phyloP scores from a whole-genome alignment of 2,797 vertebrate genomes.

The Hylomyscus alleni region DNA sequence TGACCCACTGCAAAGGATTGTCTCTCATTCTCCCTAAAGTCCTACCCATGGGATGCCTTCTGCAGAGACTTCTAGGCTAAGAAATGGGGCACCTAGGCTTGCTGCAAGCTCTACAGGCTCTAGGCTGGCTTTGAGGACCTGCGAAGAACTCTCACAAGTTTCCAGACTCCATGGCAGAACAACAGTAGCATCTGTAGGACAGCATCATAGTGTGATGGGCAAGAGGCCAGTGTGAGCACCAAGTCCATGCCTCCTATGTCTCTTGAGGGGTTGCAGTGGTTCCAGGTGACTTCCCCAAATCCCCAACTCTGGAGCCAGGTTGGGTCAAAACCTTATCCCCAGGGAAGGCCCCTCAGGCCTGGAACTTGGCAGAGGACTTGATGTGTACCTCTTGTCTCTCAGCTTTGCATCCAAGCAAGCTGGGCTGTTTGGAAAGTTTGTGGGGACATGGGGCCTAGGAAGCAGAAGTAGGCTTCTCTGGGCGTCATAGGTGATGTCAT shows the following conservation, averaged over 20 bases:
- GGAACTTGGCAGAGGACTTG: not conserved
- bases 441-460: not conserved
- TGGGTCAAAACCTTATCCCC: not conserved
- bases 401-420: not conserved
- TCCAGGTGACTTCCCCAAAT: not conserved
- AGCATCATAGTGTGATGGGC: not conserved
- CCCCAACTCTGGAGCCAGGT: not conserved
- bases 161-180: not conserved
- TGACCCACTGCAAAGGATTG: not conserved
- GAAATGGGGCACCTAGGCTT: not conserved
- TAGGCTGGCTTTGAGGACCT: not conserved
- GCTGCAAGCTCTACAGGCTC: not conserved
- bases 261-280: too few relatives aligned
- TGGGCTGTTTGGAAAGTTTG: not conserved
- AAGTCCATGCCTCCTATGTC: not conserved
- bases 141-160: not conserved
- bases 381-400: too few relatives aligned
- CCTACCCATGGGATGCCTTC: not conserved
- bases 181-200: not conserved
- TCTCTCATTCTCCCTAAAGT: not conserved
- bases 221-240: not conserved
- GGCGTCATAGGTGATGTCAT: not conserved
- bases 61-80: not conserved
- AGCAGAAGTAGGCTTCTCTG: not conserved
- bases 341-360: not conserved